These are phyloP conservation scores for Macropis europaea DNA, from an alignment of 2,888 invertebrate genomes.

Conservation along the genomic window DNA sequence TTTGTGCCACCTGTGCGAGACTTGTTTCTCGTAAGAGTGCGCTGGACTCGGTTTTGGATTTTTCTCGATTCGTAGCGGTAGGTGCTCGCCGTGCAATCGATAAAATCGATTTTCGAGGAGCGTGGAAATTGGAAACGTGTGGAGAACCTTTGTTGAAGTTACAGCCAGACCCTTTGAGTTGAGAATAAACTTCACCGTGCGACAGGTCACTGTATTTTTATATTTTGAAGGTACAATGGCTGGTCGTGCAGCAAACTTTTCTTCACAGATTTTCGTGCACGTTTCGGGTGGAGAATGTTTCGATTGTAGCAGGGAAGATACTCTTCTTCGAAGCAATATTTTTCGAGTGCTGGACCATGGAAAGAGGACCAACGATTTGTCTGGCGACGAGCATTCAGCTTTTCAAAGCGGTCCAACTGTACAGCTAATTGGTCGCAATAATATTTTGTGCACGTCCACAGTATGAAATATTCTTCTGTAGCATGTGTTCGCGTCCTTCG, in stretches of 20 bases:
- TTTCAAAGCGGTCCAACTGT: too few relatives aligned
- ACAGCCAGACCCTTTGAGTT: not conserved
- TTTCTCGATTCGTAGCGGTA: not conserved
- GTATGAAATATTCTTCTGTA: too few relatives aligned
- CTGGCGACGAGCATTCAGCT: too few relatives aligned
- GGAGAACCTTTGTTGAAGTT: not conserved
- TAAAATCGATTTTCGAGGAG: constrained; percentile 3
- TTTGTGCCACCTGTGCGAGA: not conserved
- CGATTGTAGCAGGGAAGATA: too few relatives aligned
- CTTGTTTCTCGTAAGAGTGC: not conserved
- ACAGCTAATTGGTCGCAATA: too few relatives aligned
- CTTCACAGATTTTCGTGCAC: too few relatives aligned
- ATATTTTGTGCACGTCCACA: too few relatives aligned
- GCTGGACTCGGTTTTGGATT: not conserved
- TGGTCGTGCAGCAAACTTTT: too few relatives aligned
- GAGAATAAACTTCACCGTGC: constrained; percentile 11
- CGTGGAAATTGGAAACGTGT: constrained; percentile 5
- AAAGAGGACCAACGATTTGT: too few relatives aligned
- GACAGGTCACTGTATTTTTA: constrained; percentile 3
- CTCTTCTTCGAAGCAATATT: too few relatives aligned
- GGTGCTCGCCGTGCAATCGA: not conserved
- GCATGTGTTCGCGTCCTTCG: too few relatives aligned
- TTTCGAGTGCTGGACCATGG: too few relatives aligned
- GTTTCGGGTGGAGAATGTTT: not conserved
- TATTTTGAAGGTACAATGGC: constrained; percentile 9